Base-by-base conservation (phyloP, 2,888 invertebrate genomes). In the Exocentrus adspersus region DNA sequence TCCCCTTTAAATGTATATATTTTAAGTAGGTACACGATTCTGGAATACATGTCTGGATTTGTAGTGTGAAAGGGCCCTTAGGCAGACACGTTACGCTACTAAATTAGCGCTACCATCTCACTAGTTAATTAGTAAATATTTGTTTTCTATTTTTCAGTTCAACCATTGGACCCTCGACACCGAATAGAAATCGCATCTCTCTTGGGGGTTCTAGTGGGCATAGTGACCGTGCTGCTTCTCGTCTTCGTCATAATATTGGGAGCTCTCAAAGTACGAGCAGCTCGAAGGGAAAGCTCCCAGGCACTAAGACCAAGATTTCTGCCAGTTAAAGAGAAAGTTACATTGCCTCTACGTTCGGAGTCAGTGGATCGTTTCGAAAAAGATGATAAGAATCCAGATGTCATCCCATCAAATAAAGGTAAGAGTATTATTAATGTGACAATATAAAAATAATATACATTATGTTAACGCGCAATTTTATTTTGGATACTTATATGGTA, bases 311-410 rank as follows among this genome's bases (percentile, higher is more conserved):
- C 89, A 12, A 85, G 86, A 76, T 86, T 86, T 81, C 84, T 88
- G 71, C 85, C 86, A 72, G 85, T 87, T 77, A 88, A 88, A 81
- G 86, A 90, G 81, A 91, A 91, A 83, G 89, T 88, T 68, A 86
- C 88, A 60, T 83, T 90, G 79, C 89, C 90, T 72, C 85, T 87
- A 69, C 85, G 86, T 72, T 86, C 85, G 74, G 84, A 83, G 71
- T 87, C 89, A 16, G 90, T 91, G 71, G 91, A 90, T 78, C 88
- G 92, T 79, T 91, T 92, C 75, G 88, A 88, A 70, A 86, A 86
- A 71, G 94, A 95, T 78, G 95, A 95, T 83, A 91, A 90, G 81
- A 94, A 94, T 85, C 94, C 94, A 21, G 94, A 94, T 80, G 93
- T 94, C 69, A 92, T 94, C 64, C 94, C 94, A 21, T 89, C 91